Evolutionary conservation across 2,797 vertebrate genomes (phyloP).

Genomic region (Siniperca undulata): DNA sequence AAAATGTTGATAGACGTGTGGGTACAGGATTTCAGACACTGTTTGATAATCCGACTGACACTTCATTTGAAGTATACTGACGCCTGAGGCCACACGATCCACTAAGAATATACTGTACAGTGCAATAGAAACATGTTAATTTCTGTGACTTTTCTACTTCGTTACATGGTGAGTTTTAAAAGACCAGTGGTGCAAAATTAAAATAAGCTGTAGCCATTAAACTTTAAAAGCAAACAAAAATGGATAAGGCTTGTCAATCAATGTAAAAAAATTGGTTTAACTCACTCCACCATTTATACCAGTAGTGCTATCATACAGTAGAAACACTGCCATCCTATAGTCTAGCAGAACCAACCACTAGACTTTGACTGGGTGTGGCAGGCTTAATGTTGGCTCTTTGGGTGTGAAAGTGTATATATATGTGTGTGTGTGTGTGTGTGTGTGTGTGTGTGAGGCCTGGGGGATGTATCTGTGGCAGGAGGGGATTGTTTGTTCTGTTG

Average conservation of each 20-base stretch:
- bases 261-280: background rate
- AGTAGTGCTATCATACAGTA: background rate
- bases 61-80: background rate
- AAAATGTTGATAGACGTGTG: no score
- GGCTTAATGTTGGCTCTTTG: slow-evolving; percentile 40
- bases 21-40: background rate
- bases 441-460: slow-evolving; percentile 28
- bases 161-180: background rate
- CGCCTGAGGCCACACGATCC: background rate
- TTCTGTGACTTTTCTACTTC: background rate
- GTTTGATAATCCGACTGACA: background rate
- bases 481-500: slow-evolving; percentile 62
- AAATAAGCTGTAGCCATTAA: background rate
- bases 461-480: slow-evolving; percentile 45
- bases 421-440: slow-evolving; percentile 6
- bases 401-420: slow-evolving; percentile 35
- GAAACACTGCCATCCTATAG: slow-evolving; percentile 35
- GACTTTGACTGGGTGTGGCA: slow-evolving; percentile 71
- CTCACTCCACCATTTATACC: background rate
- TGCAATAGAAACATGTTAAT: background rate
- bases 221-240: background rate
- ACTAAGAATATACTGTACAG: background rate
- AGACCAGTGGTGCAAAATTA: background rate
- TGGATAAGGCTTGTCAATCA: background rate
- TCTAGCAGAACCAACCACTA: slow-evolving; percentile 9